Percentiles rank a stretch among this genome's conserved stretches.
Conservation (phyloP, 2,888 invertebrate genomes). For the Acrobasis consociella region DNA sequence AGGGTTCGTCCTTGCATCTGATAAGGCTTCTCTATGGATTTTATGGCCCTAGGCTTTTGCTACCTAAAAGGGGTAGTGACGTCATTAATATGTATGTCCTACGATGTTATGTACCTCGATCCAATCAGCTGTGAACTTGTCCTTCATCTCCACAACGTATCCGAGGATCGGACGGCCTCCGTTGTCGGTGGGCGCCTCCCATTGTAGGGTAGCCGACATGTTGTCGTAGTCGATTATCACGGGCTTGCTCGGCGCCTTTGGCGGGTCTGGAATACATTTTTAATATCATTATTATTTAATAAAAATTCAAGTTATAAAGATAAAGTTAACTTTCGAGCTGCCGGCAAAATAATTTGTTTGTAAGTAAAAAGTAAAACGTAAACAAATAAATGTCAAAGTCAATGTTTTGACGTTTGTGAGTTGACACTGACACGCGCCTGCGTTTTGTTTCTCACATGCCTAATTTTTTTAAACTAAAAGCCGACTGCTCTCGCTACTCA, state of each 20-base stretch:
- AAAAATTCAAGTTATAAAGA: background rate
- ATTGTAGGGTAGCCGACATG: conserved; percentile 93
- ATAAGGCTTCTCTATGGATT: too few species aligned
- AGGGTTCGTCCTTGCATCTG: too few species aligned
- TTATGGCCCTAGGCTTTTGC: too few species aligned
- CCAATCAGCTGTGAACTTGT: conserved; percentile 94
- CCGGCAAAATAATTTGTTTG: conserved; percentile 9
- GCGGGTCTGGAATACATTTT: conserved; percentile 85
- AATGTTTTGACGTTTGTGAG: background rate
- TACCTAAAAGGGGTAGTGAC: background rate
- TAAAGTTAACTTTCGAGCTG: background rate
- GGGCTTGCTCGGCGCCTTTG: conserved; percentile 95
- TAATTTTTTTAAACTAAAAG: too few species aligned
- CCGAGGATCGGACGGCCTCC: conserved; percentile 95
- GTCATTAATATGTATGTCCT: background rate
- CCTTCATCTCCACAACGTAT: conserved; percentile 95
- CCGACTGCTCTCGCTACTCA: too few species aligned
- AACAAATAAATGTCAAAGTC: background rate
- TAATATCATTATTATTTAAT: background rate
- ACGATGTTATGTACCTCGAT: conserved; percentile 76
- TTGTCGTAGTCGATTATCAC: conserved; percentile 96
- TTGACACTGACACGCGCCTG: too few species aligned
- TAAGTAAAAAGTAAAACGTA: background rate
- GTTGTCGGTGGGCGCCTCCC: conserved; percentile 94
- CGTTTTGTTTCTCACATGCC: too few species aligned